These are phyloP conservation scores for Dromiciops gliroides DNA, from an alignment of 2,113 vertebrate species.

Conservation along the genomic window DNA sequence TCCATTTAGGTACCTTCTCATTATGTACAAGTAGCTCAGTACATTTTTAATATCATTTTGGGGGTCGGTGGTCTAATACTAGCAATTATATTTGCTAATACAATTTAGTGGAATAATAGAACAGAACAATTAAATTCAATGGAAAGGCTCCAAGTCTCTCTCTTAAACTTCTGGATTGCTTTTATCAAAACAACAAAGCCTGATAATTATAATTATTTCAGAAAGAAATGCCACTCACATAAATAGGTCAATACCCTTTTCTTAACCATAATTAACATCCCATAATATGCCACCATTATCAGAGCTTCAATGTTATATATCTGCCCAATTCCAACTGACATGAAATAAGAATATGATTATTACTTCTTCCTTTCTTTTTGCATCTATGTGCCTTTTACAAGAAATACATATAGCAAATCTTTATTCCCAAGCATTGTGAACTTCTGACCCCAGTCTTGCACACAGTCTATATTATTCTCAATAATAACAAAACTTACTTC, in stretches of 20 bases:
- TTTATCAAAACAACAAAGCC: slow-evolving; percentile 34
- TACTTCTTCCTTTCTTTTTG: neutral
- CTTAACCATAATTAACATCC: neutral
- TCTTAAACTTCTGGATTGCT: slow-evolving; percentile 51
- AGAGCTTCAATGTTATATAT: slow-evolving; percentile 24
- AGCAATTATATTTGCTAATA: slow-evolving; percentile 65
- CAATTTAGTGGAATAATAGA: slow-evolving; percentile 55
- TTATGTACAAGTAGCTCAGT: slow-evolving; percentile 15
- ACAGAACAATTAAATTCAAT: slow-evolving; percentile 60
- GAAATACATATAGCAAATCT: neutral
- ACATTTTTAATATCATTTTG: neutral
- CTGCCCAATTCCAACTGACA: neutral
- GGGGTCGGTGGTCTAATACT: neutral
- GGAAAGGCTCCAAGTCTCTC: slow-evolving; percentile 41
- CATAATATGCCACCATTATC: neutral
- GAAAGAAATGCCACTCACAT: neutral
- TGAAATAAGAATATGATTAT: neutral
- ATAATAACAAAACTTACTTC: neutral
- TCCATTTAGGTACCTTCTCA: neutral
- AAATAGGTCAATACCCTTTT: slow-evolving; percentile 5
- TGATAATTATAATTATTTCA: slow-evolving; percentile 46
- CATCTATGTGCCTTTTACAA: neutral
- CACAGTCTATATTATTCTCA: neutral
- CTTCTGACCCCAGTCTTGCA: neutral
- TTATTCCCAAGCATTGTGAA: neutral